Evolutionary conservation across 2,888 invertebrate genomes (phyloP).

Genomic region (Isoperla grammatica): DNA sequence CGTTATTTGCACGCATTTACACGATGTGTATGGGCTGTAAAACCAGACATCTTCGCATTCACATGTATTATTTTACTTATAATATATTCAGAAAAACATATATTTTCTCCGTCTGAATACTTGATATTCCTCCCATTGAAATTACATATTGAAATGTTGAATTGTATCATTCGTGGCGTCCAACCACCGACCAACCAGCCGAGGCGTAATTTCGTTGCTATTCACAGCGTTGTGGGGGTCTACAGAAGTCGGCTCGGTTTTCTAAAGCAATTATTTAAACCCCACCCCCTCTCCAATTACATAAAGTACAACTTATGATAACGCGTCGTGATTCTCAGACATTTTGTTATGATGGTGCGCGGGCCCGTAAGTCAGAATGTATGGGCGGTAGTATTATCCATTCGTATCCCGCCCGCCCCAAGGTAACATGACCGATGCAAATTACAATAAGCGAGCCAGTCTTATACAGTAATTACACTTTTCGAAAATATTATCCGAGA

Average conservation of each 20-base stretch:
- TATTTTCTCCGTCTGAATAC: constrained; percentile 7
- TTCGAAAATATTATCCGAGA: constrained; percentile 23
- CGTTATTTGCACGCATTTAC: too few species aligned
- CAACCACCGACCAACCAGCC: too few species aligned
- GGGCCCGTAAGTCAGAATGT: not conserved
- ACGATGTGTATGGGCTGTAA: too few species aligned
- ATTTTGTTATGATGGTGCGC: constrained; percentile 23
- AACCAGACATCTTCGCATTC: constrained; percentile 4
- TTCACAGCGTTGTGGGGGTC: not conserved
- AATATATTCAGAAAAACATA: constrained; percentile 10
- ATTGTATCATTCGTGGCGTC: not conserved
- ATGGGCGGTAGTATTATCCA: constrained; percentile 4
- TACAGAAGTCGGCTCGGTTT: constrained; percentile 27
- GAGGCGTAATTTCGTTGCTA: constrained; percentile 12
- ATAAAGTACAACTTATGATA: constrained; percentile 30
- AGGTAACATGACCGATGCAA: constrained; percentile 32
- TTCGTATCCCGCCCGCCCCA: constrained; percentile 19
- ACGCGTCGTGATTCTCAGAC: constrained; percentile 29
- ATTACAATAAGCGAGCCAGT: constrained; percentile 30
- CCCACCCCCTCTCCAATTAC: constrained; percentile 29
- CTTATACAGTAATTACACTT: constrained; percentile 31
- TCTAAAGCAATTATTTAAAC: constrained; percentile 28
- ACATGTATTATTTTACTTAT: constrained; percentile 7
- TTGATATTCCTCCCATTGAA: constrained; percentile 26
- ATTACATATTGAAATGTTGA: constrained; percentile 23